These are phyloP conservation scores for Catagonus wagneri DNA, from an alignment of 2,113 vertebrate genomes.

Conservation along the genomic window DNA sequence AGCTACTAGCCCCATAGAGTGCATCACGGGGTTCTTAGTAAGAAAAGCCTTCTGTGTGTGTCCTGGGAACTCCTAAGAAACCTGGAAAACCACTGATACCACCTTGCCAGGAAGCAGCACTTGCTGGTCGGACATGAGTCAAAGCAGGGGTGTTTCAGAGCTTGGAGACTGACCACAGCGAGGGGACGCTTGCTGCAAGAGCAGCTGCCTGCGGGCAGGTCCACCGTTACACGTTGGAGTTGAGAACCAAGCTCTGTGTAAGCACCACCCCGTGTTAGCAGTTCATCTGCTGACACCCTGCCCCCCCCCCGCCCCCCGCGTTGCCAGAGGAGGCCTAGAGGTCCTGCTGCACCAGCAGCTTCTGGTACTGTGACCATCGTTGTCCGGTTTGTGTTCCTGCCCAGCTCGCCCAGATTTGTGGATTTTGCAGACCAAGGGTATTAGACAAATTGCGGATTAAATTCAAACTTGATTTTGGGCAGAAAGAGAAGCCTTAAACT, in stretches of 20 bases:
- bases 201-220: background rate
- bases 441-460: background rate
- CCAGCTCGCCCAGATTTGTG: background rate
- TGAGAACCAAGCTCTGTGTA: background rate
- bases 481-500: background rate
- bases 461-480: background rate
- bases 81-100: background rate
- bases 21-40: background rate
- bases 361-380: fast-evolving
- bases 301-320: fast-evolving
- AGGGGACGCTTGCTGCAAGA: fast-evolving
- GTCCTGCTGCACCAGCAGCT: fast-evolving
- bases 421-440: background rate
- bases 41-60: background rate
- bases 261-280: fast-evolving
- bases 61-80: background rate
- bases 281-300: background rate
- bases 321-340: background rate
- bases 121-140: fast-evolving
- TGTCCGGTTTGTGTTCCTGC: background rate
- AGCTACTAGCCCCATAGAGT: background rate
- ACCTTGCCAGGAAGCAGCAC: background rate
- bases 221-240: background rate
- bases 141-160: background rate
- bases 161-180: background rate